A percentile compares a stretch with the other conserved stretches of the same genome.
Conservation (phyloP, 1,140 invertebrate genomes). For the Drosophila cardini region DNA sequence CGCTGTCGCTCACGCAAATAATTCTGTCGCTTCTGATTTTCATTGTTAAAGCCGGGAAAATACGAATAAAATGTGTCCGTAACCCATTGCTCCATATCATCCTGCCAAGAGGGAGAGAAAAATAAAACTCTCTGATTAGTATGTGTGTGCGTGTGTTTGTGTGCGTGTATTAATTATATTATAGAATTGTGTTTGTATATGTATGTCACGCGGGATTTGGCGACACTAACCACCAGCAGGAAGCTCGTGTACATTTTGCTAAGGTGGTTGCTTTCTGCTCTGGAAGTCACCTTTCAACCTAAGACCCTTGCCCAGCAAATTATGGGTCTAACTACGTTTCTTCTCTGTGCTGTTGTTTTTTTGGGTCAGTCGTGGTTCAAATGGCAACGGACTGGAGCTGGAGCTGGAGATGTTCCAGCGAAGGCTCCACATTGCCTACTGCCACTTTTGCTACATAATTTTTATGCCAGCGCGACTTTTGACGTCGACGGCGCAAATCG, state of each 20-base stretch:
- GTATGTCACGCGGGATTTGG: conserved; percentile 31
- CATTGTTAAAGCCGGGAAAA: conserved; percentile 84
- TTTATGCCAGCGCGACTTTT: conserved; percentile 57
- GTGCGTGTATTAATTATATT: background rate
- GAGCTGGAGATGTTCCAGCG: conserved; percentile 49
- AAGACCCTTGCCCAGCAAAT: conserved; percentile 43
- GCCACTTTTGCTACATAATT: conserved; percentile 77
- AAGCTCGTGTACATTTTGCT: conserved; percentile 77
- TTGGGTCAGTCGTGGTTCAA: conserved; percentile 63
- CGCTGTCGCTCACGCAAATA: conserved; percentile 80
- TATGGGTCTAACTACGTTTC: conserved; percentile 43
- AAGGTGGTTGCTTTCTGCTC: conserved; percentile 7
- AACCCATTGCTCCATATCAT: conserved; percentile 85
- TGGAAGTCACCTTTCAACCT: background rate
- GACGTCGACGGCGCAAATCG: conserved; percentile 66
- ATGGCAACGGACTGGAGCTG: conserved; percentile 26
- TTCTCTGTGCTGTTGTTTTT: conserved; percentile 57
- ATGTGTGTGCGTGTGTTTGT: background rate
- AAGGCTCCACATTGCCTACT: conserved; percentile 74
- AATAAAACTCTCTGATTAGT: conserved; percentile 14
- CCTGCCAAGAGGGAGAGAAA: conserved; percentile 58
- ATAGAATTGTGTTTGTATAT: conserved; percentile 10
- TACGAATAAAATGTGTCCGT: conserved; percentile 84
- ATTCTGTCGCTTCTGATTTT: conserved; percentile 81
- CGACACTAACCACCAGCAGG: conserved; percentile 81